These are phyloP conservation scores for Enteromius afrohamiltoni DNA, from an alignment of 2,797 vertebrate species.

Conservation along the genomic window DNA sequence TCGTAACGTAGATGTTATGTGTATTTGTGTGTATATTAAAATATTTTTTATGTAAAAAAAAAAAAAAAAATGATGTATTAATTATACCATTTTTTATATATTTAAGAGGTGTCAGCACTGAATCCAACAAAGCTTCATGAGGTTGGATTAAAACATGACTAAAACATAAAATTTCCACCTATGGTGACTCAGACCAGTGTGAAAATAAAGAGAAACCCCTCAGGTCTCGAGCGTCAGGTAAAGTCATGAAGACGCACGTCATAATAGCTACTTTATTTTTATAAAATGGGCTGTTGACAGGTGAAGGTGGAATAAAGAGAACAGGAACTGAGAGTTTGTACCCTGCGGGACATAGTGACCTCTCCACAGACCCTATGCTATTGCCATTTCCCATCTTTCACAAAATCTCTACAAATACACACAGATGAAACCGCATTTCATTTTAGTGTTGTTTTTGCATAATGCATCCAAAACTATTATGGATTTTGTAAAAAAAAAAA, in stretches of 20 bases:
- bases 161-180: constrained; percentile 8
- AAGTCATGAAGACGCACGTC: constrained; percentile 3
- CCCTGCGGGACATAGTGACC: constrained; percentile 57
- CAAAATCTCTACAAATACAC: constrained; percentile 36
- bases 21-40: not conserved
- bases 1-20: too few species aligned
- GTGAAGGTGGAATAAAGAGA: constrained; percentile 59
- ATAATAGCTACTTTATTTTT: constrained; percentile 36
- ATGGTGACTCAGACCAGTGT: not conserved
- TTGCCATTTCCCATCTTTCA: constrained; percentile 36
- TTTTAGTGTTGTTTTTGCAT: not conserved
- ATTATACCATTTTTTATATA: not conserved
- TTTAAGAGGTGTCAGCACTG: not conserved
- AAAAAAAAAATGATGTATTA: too few species aligned
- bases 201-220: constrained; percentile 16
- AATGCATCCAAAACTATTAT: not conserved
- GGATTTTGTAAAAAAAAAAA: too few species aligned
- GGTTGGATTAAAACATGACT: not conserved
- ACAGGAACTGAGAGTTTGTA: constrained; percentile 67
- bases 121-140: not conserved
- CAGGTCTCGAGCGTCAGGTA: constrained; percentile 14
- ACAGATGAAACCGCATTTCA: not conserved
- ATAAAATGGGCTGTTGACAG: constrained; percentile 62
- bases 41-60: too few species aligned
- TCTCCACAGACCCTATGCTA: constrained; percentile 50